These are phyloP conservation scores for Epirrhoe alternata DNA, from an alignment of 2,888 invertebrate genomes.

Conservation along the genomic window DNA sequence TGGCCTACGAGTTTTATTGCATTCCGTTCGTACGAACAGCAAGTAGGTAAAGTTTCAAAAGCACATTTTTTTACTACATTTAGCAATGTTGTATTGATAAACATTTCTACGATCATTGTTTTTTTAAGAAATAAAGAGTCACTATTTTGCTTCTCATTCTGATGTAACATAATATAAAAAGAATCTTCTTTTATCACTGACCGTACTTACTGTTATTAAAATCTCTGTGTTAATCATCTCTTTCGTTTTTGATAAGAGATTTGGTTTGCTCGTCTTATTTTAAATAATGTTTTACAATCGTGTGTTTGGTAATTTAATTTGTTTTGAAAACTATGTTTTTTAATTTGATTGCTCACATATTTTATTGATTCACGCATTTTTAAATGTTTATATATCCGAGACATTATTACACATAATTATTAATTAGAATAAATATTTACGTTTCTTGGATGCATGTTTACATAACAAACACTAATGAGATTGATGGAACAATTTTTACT, in stretches of 20 bases:
- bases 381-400: conserved; percentile 52
- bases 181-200: background rate
- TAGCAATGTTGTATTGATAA: no score
- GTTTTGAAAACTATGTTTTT: conserved; percentile 1
- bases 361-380: conserved; percentile 39
- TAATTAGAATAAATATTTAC: conserved; percentile 74
- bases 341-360: conserved; percentile 4
- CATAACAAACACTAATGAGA: conserved; percentile 72
- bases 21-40: no score
- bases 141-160: no score
- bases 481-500: conserved; percentile 59
- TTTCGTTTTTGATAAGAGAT: background rate
- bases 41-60: no score
- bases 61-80: no score
- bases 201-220: background rate
- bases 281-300: background rate
- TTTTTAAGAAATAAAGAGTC: no score
- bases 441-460: conserved; percentile 68
- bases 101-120: no score
- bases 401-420: conserved; percentile 57
- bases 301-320: background rate
- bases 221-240: background rate
- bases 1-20: no score
- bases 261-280: background rate
- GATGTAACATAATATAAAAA: no score